Percentiles rank a stretch among this genome's conserved stretches.
phyloP scores from a whole-genome alignment of 2,113 vertebrate genomes.

The Daubentonia madagascariensis region DNA sequence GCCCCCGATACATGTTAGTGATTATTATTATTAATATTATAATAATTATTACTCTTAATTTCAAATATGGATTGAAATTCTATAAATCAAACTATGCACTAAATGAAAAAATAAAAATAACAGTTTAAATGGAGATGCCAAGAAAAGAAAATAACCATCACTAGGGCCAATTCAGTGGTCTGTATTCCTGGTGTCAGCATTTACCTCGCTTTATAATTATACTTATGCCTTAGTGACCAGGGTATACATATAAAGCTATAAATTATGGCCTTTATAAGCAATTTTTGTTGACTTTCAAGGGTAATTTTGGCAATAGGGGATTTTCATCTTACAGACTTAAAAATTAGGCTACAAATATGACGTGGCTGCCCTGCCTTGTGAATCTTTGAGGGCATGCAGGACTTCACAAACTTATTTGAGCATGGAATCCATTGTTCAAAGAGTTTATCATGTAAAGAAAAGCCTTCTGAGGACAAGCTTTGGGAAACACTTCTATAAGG shows the following conservation, averaged over 20 bases:
- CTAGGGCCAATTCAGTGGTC: background rate
- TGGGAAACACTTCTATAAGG: background rate
- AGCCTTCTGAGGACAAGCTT: background rate
- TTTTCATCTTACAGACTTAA: background rate
- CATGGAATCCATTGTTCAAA: background rate
- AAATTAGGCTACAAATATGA: background rate
- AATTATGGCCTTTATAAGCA: background rate
- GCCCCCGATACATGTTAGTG: background rate
- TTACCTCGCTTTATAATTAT: background rate
- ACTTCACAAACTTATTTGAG: background rate
- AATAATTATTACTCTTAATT: background rate
- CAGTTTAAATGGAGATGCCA: background rate
- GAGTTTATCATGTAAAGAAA: background rate
- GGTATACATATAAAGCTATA: background rate
- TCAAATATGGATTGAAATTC: background rate
- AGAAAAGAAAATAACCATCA: background rate
- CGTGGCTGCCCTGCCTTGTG: background rate
- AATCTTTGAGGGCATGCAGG: background rate
- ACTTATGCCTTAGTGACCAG: background rate
- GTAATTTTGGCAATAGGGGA: background rate
- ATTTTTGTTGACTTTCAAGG: background rate
- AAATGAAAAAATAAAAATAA: background rate
- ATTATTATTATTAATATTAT: background rate
- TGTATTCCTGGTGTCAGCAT: background rate
- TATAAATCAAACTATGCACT: background rate